A percentile compares a stretch with the other conserved stretches of the same genome.
Conservation (phyloP, 2,888 invertebrate species). For the Cerceris ruficornis region DNA sequence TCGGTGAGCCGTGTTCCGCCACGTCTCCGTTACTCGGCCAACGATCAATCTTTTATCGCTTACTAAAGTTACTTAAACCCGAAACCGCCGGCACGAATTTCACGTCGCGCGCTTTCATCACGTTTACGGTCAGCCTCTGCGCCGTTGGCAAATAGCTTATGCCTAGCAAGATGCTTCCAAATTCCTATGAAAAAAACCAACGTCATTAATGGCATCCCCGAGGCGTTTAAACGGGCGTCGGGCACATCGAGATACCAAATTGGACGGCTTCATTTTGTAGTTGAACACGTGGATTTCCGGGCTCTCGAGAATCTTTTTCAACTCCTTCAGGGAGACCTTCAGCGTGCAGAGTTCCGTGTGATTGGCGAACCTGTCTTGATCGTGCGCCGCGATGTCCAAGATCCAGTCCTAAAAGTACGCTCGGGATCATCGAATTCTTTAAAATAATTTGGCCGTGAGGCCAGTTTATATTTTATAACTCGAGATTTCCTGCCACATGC, state of each 20-base stretch:
- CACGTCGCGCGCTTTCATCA: constrained; percentile 81
- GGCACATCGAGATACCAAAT: constrained; percentile 72
- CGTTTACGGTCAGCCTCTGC: constrained; percentile 81
- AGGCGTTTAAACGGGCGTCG: neutral
- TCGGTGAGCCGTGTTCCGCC: neutral
- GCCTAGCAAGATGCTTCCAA: constrained; percentile 81
- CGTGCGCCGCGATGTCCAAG: constrained; percentile 80
- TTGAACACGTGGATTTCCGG: constrained; percentile 80
- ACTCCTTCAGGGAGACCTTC: constrained; percentile 79
- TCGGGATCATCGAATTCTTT: neutral
- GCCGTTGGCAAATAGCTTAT: constrained; percentile 82
- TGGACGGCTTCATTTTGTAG: constrained; percentile 80
- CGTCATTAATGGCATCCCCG: neutral
- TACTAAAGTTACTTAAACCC: constrained; percentile 78
- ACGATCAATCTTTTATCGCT: constrained; percentile 62
- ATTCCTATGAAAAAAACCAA: constrained; percentile 76
- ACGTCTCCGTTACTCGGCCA: neutral
- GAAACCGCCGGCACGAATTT: constrained; percentile 73
- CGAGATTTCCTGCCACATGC: too few species aligned
- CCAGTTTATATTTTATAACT: too few species aligned
- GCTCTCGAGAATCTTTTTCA: constrained; percentile 77
- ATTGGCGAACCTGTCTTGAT: constrained; percentile 82
- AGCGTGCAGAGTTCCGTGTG: constrained; percentile 82
- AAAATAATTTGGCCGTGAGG: too few species aligned
- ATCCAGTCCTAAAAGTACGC: constrained; percentile 79